Evolutionary conservation across 2,888 invertebrate genomes (phyloP).

Genomic region (Lasioglossum vierecki): DNA sequence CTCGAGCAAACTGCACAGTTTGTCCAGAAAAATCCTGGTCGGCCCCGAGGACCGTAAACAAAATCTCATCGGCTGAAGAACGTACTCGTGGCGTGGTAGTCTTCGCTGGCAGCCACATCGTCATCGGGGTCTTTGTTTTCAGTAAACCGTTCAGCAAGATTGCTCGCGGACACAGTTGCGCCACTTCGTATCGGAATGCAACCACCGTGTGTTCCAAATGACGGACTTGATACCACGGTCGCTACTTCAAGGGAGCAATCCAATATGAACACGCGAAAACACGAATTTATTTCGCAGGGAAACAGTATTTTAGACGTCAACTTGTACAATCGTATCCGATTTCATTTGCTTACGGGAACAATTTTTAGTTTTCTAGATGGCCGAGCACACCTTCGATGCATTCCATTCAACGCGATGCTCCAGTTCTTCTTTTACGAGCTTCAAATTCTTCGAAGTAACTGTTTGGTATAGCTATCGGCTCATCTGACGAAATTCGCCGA

Average conservation of each 20-base stretch:
- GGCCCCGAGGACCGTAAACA: neutral
- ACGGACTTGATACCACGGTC: constrained; percentile 9
- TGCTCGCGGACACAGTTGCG: constrained; percentile 26
- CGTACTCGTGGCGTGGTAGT: neutral
- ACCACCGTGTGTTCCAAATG: constrained; percentile 37
- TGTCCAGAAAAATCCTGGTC: neutral
- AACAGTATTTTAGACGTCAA: neutral
- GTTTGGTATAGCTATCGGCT: neutral
- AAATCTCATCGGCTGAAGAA: constrained; percentile 5
- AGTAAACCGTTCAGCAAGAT: constrained; percentile 41
- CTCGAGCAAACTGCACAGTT: neutral
- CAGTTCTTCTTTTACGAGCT: neutral
- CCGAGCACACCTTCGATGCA: neutral
- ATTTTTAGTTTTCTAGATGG: neutral
- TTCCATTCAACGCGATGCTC: neutral
- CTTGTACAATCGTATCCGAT: neutral
- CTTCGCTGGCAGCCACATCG: constrained; percentile 33
- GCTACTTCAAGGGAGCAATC: constrained; percentile 2
- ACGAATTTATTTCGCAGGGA: neutral
- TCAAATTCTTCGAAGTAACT: neutral
- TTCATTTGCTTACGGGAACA: neutral
- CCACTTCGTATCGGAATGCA: constrained; percentile 26
- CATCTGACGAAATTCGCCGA: neutral
- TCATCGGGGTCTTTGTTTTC: constrained; percentile 37
- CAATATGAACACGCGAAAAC: neutral